Conservation (phyloP, 2,797 vertebrate genomes). For the Hemibagrus guttatus region DNA sequence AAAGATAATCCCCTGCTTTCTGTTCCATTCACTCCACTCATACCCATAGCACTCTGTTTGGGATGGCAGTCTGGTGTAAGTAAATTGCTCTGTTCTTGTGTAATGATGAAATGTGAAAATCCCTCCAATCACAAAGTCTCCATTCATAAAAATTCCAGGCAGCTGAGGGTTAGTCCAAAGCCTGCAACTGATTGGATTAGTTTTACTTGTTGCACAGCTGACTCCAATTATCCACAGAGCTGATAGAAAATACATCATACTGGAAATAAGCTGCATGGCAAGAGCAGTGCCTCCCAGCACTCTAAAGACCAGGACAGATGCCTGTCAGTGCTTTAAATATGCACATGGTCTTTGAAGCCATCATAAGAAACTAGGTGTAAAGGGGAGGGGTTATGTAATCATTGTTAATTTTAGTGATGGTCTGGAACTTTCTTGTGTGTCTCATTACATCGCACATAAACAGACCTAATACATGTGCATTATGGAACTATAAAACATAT, state of each 20-base stretch:
- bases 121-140: slow-evolving; percentile 53
- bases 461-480: not conserved
- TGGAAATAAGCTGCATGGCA: slow-evolving; percentile 28
- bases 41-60: slow-evolving; percentile 37
- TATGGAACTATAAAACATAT: not conserved
- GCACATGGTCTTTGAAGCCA: not conserved
- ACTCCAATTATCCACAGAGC: slow-evolving; percentile 18
- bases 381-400: slow-evolving; percentile 39
- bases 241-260: slow-evolving; percentile 20
- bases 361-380: not conserved
- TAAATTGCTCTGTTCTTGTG: not conserved
- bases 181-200: slow-evolving; percentile 28
- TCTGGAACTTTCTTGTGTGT: not conserved
- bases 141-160: slow-evolving; percentile 40
- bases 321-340: slow-evolving; percentile 8
- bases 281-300: not conserved
- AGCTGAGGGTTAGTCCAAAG: slow-evolving; percentile 20
- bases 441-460: not conserved
- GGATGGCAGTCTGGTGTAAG: slow-evolving; percentile 27
- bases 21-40: not conserved
- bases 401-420: not conserved
- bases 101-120: slow-evolving; percentile 50
- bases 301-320: not conserved
- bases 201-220: not conserved
- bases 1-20: not conserved